Evolutionary conservation across 2,797 vertebrate species (phyloP).

Genomic region (Channa striata): DNA sequence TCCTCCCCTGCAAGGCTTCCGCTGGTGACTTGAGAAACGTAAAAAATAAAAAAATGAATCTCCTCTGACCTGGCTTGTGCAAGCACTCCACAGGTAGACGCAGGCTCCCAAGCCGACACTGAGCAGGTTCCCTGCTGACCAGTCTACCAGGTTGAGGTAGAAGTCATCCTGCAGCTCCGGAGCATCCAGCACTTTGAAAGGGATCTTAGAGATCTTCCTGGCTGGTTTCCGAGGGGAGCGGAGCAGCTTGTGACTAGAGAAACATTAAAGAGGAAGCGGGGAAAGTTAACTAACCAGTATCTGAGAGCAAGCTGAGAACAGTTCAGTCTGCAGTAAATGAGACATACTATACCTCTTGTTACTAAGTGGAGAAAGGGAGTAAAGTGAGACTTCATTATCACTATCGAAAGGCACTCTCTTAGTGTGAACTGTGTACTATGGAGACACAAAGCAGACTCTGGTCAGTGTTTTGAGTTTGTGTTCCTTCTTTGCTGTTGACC

Average conservation of each 20-base stretch:
- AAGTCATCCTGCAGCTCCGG: slow-evolving; percentile 90
- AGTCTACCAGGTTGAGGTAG: slow-evolving; percentile 91
- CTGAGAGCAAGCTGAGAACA: rapidly evolving
- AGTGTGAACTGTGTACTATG: slow-evolving; percentile 85
- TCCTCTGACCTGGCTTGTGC: slow-evolving; percentile 86
- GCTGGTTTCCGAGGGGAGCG: slow-evolving; percentile 88
- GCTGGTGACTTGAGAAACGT: neutral
- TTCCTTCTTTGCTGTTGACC: neutral
- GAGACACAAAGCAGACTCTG: slow-evolving; percentile 18
- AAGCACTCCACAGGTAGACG: slow-evolving; percentile 90
- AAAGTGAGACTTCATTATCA: slow-evolving; percentile 86
- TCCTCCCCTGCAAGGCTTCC: neutral
- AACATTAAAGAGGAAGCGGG: neutral
- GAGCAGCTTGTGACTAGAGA: slow-evolving; percentile 86
- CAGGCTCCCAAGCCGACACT: slow-evolving; percentile 88
- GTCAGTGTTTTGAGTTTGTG: neutral
- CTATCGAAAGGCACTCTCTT: slow-evolving; percentile 87
- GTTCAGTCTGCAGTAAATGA: neutral
- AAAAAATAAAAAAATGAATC: neutral
- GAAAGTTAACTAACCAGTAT: neutral
- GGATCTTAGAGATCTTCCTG: slow-evolving; percentile 90
- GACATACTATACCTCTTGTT: slow-evolving; percentile 84
- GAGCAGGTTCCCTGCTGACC: slow-evolving; percentile 88
- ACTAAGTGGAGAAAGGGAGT: slow-evolving; percentile 88
- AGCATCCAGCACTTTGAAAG: slow-evolving; percentile 89